Conservation (phyloP, 2,888 invertebrate genomes). For the Amphipoea oculea region DNA sequence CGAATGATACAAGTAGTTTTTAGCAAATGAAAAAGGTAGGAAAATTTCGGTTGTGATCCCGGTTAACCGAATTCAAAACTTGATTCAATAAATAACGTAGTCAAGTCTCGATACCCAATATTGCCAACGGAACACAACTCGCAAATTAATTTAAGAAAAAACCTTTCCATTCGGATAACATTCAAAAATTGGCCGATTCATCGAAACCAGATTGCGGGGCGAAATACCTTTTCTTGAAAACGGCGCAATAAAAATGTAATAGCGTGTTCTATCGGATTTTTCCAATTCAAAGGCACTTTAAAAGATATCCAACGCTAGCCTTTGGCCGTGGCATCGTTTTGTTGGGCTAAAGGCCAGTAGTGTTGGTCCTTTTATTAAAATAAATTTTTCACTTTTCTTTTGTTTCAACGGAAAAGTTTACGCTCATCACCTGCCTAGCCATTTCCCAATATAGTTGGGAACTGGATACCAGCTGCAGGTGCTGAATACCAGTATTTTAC, state of each 20-base stretch:
- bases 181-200: constrained; percentile 67
- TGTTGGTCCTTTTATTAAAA: constrained; percentile 10
- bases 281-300: constrained; percentile 75
- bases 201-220: constrained; percentile 61
- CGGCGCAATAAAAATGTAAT: constrained; percentile 79
- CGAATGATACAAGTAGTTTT: background rate
- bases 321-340: constrained; percentile 47
- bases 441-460: background rate
- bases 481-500: background rate
- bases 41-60: background rate
- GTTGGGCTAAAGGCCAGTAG: constrained; percentile 32
- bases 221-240: constrained; percentile 71
- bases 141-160: constrained; percentile 61
- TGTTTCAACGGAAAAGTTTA: background rate
- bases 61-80: background rate
- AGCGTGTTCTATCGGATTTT: constrained; percentile 77
- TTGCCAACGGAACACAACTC: background rate
- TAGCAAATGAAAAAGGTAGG: background rate
- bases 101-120: background rate
- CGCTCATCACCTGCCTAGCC: background rate
- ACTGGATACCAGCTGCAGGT: too few species aligned
- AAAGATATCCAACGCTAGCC: constrained; percentile 52
- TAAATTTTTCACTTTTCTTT: constrained; percentile 10
- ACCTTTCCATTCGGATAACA: constrained; percentile 66
- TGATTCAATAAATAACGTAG: background rate